Conservation (phyloP, 2,113 vertebrate genomes). For the Otus sunia region DNA sequence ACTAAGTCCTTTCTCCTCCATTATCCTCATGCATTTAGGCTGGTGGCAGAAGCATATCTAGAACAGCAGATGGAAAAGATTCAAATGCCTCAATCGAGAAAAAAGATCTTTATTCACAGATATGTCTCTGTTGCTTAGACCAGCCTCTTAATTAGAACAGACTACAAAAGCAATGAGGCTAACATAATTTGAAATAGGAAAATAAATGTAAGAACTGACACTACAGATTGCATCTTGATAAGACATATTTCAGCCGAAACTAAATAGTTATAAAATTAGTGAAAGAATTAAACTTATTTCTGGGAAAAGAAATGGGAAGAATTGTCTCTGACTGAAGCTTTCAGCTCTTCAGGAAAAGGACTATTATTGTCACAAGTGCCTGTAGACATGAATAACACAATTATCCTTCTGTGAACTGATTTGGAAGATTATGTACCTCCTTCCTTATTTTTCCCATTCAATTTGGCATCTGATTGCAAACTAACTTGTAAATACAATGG, state of each 20-base stretch:
- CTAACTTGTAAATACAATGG: neutral
- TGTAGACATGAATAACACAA: neutral
- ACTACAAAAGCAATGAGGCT: neutral
- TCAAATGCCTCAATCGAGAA: neutral
- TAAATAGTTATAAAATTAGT: neutral
- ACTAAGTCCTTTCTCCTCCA: neutral
- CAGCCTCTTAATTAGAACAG: neutral
- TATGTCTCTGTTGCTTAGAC: neutral
- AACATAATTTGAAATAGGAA: neutral
- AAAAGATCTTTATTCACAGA: neutral
- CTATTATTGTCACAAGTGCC: neutral
- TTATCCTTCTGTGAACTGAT: slow-evolving; percentile 2
- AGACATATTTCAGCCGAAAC: neutral
- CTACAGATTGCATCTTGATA: neutral
- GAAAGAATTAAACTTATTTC: neutral
- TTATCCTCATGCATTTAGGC: neutral
- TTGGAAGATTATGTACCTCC: neutral
- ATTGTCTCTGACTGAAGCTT: neutral
- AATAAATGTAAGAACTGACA: neutral
- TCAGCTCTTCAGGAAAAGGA: neutral
- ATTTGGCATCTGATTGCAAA: neutral
- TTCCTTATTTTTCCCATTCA: neutral
- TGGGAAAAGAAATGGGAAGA: neutral
- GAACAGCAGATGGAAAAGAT: slow-evolving; percentile 9
- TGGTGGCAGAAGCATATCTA: neutral